Evolutionary conservation across 1,140 invertebrate genomes (phyloP).

Genomic region (Calycopis cecrops): DNA sequence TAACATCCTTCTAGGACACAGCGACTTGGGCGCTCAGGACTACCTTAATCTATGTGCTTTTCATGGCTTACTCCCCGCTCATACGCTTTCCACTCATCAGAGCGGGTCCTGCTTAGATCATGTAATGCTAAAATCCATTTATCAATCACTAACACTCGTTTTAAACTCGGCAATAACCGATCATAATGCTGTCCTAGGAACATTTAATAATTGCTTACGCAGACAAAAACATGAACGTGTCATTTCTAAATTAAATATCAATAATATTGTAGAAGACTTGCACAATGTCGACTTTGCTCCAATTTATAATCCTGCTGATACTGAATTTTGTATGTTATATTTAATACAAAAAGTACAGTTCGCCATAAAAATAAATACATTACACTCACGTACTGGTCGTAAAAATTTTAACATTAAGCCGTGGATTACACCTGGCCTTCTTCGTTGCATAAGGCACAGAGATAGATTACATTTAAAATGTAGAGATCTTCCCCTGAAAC

Average conservation of each 20-base stretch:
- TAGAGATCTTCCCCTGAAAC: too few relatives aligned
- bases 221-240: constrained; percentile 5
- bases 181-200: constrained; percentile 12
- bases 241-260: constrained; percentile 9
- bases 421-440: too few relatives aligned
- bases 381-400: too few relatives aligned
- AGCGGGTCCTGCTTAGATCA: constrained; percentile 11
- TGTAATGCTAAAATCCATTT: constrained; percentile 7
- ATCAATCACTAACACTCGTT: constrained; percentile 1
- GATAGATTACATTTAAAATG: too few relatives aligned
- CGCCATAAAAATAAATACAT: too few relatives aligned
- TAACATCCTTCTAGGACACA: constrained; percentile 1
- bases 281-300: too few relatives aligned
- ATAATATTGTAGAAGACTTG: background rate
- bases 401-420: too few relatives aligned
- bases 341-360: too few relatives aligned
- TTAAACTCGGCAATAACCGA: background rate
- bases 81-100: constrained; percentile 3
- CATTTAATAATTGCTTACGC: background rate
- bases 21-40: background rate
- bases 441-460: too few relatives aligned
- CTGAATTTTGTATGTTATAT: too few relatives aligned
- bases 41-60: constrained; percentile 1
- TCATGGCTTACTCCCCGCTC: background rate
- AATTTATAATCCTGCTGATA: too few relatives aligned